A percentile compares a stretch with the other conserved stretches of the same genome.
phyloP scores from a whole-genome alignment of 2,113 vertebrate genomes.

The Cottus gobio region DNA sequence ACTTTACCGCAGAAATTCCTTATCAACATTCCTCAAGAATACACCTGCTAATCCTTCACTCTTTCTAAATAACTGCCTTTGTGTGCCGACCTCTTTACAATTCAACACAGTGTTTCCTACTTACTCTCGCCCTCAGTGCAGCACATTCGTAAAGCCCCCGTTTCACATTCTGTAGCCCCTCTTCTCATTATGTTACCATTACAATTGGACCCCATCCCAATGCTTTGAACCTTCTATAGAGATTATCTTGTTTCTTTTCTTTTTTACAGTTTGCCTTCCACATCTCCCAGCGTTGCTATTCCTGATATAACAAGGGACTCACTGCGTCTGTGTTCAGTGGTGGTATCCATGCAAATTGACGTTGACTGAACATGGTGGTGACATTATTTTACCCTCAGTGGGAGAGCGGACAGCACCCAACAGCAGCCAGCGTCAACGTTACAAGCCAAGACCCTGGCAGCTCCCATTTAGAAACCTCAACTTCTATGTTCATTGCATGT shows the following conservation, averaged over 20 bases:
- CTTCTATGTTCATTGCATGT: constrained; percentile 28
- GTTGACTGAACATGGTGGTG: constrained; percentile 50
- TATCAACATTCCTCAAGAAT: constrained; percentile 66
- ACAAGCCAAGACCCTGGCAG: constrained; percentile 34
- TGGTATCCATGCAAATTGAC: constrained; percentile 40
- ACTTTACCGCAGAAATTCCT: constrained; percentile 56
- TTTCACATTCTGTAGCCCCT: constrained; percentile 52
- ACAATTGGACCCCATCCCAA: constrained; percentile 2
- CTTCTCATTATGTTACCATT: constrained; percentile 32
- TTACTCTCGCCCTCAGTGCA: constrained; percentile 46
- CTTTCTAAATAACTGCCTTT: constrained; percentile 51
- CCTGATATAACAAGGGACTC: constrained; percentile 30
- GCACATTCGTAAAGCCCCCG: constrained; percentile 39
- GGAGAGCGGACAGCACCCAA: constrained; percentile 34
- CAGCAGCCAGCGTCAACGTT: constrained; percentile 31
- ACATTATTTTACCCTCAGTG: constrained; percentile 33
- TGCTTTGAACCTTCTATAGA: background rate
- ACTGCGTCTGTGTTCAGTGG: constrained; percentile 41
- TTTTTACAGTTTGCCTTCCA: background rate
- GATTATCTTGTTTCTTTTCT: background rate
- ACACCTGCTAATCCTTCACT: constrained; percentile 69
- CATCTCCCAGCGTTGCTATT: constrained; percentile 1
- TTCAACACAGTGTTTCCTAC: constrained; percentile 62
- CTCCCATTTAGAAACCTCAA: constrained; percentile 25
- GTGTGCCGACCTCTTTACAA: constrained; percentile 54